A percentile compares a stretch with the other conserved stretches of the same genome.
These are phyloP conservation scores for Glomeris maerens DNA, from an alignment of 1,140 invertebrate genomes.

Conservation along the genomic window DNA sequence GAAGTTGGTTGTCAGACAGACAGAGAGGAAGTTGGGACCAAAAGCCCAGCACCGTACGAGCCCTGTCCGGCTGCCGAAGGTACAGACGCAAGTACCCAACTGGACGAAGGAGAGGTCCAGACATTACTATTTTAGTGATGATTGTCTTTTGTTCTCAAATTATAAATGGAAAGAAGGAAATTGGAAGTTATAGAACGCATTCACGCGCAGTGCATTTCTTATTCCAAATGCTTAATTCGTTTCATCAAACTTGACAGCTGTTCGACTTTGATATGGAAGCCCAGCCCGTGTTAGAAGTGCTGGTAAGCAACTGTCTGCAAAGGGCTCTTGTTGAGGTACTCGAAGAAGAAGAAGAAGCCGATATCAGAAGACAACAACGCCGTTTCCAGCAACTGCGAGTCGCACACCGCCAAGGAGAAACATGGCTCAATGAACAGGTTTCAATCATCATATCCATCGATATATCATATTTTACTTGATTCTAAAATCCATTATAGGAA, in stretches of 20 bases:
- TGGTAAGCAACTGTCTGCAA: slow-evolving; percentile 74
- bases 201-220: neutral
- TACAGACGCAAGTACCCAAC: slow-evolving; percentile 65
- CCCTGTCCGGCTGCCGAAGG: slow-evolving; percentile 63
- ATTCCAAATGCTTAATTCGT: neutral
- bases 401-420: slow-evolving; percentile 58
- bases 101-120: slow-evolving; percentile 64
- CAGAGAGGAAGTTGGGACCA: slow-evolving; percentile 61
- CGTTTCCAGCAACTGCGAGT: slow-evolving; percentile 55
- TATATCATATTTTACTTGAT: too few species aligned
- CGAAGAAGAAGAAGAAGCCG: slow-evolving; percentile 40
- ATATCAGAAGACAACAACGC: slow-evolving; percentile 58
- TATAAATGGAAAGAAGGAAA: too few species aligned
- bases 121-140: neutral
- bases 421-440: slow-evolving; percentile 56
- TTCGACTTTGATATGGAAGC: slow-evolving; percentile 76
- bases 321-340: slow-evolving; percentile 62
- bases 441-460: too few species aligned
- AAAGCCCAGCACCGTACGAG: slow-evolving; percentile 41
- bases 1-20: slow-evolving; percentile 72
- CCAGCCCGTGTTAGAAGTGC: slow-evolving; percentile 65
- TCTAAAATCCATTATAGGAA: too few species aligned
- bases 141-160: neutral
- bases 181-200: neutral
- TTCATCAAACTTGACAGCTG: slow-evolving; percentile 25